Evolutionary conservation across 2,797 vertebrate genomes (phyloP).

Genomic region (Mormyrops attenuatus): DNA sequence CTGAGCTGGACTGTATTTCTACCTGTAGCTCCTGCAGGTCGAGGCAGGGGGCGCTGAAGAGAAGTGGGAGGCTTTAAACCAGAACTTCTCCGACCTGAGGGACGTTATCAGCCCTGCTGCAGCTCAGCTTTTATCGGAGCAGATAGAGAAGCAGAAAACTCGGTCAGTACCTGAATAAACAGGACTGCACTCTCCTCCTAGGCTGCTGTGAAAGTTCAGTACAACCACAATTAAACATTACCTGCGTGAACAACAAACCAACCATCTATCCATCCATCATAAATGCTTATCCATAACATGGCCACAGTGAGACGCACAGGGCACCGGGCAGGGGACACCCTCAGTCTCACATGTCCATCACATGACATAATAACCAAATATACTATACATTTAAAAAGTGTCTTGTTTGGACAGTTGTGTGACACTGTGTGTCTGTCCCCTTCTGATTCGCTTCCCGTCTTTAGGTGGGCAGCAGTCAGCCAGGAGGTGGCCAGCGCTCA

Average conservation of each 20-base stretch:
- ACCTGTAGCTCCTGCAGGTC: conserved; percentile 66
- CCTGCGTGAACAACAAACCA: not conserved
- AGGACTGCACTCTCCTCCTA: not conserved
- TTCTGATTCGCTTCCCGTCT: not conserved
- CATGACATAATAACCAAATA: not conserved
- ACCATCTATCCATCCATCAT: not conserved
- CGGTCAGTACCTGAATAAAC: conserved; percentile 37
- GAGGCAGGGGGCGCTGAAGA: conserved; percentile 54
- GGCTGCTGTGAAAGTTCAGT: not conserved
- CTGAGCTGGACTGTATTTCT: not conserved
- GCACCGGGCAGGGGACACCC: not conserved
- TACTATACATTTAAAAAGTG: not conserved
- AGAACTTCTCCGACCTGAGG: conserved; percentile 32
- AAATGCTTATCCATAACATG: not conserved
- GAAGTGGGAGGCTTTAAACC: conserved; percentile 48
- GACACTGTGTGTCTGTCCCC: not conserved
- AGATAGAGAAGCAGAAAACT: conserved; percentile 38
- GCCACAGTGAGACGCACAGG: not conserved
- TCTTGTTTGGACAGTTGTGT: not conserved
- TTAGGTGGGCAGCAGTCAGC: conserved; percentile 68
- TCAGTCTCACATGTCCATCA: not conserved
- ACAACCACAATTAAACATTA: not conserved
- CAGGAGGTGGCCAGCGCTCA: conserved; percentile 54
- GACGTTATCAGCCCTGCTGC: conserved; percentile 42
- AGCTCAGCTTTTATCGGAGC: conserved; percentile 34